Percentiles rank a stretch among this genome's conserved stretches.
These are phyloP conservation scores for Leguminivora glycinivorella DNA, from an alignment of 1,140 invertebrate species.

Conservation along the genomic window DNA sequence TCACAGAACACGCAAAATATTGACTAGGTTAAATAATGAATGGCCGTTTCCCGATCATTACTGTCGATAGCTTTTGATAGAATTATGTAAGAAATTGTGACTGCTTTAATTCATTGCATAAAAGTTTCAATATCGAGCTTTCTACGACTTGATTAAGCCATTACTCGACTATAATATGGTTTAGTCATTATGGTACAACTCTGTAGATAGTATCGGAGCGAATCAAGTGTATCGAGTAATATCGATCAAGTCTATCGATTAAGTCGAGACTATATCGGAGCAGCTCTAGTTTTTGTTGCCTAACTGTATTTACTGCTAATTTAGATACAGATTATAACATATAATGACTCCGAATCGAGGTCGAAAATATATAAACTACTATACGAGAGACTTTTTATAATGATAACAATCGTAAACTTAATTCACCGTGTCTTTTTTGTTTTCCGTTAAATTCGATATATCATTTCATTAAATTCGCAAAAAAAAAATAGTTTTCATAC, in stretches of 20 bases:
- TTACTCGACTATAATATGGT: slow-evolving; percentile 57
- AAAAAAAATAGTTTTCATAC: too few relatives aligned
- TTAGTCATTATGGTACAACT: slow-evolving; percentile 51
- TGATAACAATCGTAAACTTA: slow-evolving; percentile 50
- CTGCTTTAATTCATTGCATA: slow-evolving; percentile 58
- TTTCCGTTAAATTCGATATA: too few relatives aligned
- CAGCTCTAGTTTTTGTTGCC: slow-evolving; percentile 37
- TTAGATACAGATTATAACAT: slow-evolving; percentile 13
- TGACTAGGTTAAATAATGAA: slow-evolving; percentile 12
- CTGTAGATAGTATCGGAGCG: slow-evolving; percentile 53
- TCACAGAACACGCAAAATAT: slow-evolving; percentile 8
- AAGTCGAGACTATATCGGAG: slow-evolving; percentile 59
- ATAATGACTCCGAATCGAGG: not conserved
- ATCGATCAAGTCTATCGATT: slow-evolving; percentile 63
- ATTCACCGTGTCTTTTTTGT: too few relatives aligned
- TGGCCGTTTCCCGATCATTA: not conserved
- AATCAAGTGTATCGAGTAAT: slow-evolving; percentile 55
- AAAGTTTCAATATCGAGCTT: slow-evolving; percentile 61
- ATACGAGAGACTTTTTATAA: slow-evolving; percentile 6
- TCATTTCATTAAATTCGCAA: too few relatives aligned
- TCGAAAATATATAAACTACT: not conserved
- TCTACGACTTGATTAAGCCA: slow-evolving; percentile 69
- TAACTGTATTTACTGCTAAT: slow-evolving; percentile 13
- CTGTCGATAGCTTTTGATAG: slow-evolving; percentile 10
- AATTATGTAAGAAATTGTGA: slow-evolving; percentile 38